Conservation (phyloP, 2,113 vertebrate genomes). For the Elephas maximus region DNA sequence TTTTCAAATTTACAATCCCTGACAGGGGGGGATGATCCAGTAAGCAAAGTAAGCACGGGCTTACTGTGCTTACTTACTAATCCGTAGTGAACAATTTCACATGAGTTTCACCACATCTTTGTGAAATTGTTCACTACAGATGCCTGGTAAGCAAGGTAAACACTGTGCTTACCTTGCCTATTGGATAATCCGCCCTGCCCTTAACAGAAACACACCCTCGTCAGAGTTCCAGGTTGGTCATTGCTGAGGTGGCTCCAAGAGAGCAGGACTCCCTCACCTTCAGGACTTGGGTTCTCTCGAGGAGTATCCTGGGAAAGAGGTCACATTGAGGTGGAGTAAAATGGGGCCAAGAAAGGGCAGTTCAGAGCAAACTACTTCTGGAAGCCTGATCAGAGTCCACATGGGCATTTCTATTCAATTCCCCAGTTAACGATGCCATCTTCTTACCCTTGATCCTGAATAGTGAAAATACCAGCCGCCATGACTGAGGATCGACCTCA, state of each 20-base stretch:
- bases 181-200: no score
- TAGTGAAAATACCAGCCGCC: no score
- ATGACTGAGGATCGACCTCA: accelerated
- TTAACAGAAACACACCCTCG: not conserved
- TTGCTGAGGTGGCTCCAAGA: not conserved
- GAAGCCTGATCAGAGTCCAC: not conserved
- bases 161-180: no score
- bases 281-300: accelerated
- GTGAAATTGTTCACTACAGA: no score
- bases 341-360: not conserved
- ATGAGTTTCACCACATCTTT: no score
- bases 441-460: not conserved
- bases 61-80: no score
- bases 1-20: no score
- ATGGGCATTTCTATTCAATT: not conserved
- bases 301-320: not conserved
- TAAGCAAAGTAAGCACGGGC: no score
- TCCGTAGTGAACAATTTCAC: no score
- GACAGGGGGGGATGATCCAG: no score
- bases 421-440: accelerated
- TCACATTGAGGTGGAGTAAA: not conserved
- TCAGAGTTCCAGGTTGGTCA: accelerated
- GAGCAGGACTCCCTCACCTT: accelerated
- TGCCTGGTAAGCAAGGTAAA: no score
- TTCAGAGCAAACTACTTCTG: not conserved